Base-by-base conservation (phyloP, 2,888 invertebrate species). In the Lathronympha strigana region DNA sequence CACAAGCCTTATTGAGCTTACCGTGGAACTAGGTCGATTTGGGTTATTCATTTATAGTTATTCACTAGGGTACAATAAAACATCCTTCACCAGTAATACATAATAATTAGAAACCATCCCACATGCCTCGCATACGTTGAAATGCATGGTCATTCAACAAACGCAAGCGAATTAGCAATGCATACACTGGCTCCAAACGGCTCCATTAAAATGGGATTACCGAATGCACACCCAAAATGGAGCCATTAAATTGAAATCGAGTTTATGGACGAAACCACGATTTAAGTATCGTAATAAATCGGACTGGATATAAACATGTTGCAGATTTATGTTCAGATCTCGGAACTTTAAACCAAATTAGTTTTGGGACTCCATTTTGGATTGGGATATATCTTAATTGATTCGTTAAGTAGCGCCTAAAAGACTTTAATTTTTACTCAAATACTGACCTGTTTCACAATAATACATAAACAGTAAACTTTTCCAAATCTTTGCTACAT, bases 191-290 rank as follows among this genome's bases (percentile, higher is more conserved):
- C 23, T 33, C 33, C 51, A 51, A 51, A 51, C 25, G 8, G 33
- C 13, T 51, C 13, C 11, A 5, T 51, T 31, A 33, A 33, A 51
- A 51, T 51, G 19, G 19, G 6, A 51, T 51, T 51, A 33, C 31
- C 31, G 43, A 19, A 9, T 51, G 51, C 19, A 19, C 31, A 5
- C 33, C 51, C 6, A 33, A 33, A 33, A 51, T 17, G 31, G 51
- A 6, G 5, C 13, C 51, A 19, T 51, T 51, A 33, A 31, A 13
- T 13, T 13, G 51, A 8, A 33, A 51, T 51, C 19, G 13, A 19
- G 51, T 33, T 51, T 51, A 51, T 9, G 13, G 2, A 11, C 17
- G 9, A 50, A 17, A 17, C 17, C 13, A 13, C 8, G 17, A 17
- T 31, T 50, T 31, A 31, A 28, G 17, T 50, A 19, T 28, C 2